Evolutionary conservation across 53 echinoderm and acorn worm species (phyloP).

Genomic region (Stichopus horrens): DNA sequence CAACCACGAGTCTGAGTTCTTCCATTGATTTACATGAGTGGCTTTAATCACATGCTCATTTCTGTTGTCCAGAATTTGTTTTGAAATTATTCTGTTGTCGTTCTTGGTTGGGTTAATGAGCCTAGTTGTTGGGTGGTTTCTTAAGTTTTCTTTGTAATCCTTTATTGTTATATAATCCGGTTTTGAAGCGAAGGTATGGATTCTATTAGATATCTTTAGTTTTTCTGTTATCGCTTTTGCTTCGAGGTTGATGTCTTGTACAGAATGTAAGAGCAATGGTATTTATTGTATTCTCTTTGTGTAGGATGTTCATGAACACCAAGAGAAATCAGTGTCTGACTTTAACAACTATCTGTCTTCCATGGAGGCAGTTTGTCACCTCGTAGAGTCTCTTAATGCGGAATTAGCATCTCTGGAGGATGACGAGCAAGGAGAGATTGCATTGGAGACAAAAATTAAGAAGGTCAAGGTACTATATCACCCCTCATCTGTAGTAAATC

Average conservation of each 20-base stretch:
- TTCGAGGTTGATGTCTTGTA: neutral
- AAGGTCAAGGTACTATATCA: neutral
- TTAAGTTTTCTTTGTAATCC: no score
- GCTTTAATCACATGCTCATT: no score
- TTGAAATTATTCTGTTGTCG: no score
- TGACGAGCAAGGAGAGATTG: neutral
- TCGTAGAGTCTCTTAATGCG: neutral
- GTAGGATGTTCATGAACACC: constrained; percentile 18
- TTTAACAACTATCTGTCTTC: neutral
- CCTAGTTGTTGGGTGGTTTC: no score
- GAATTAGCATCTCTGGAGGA: constrained; percentile 26
- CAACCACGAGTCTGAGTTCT: no score
- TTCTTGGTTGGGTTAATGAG: no score
- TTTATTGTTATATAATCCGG: no score
- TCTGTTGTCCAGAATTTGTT: no score
- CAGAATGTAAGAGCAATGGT: neutral
- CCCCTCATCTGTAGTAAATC: neutral
- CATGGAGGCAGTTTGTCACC: neutral
- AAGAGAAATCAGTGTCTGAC: constrained; percentile 20
- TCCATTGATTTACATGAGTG: no score
- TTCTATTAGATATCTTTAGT: no score
- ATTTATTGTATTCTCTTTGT: neutral
- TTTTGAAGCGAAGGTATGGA: no score
- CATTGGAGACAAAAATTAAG: neutral
- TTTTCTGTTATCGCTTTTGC: no score